Conservation (phyloP, 2,113 vertebrate species). For the Centropus bengalensis region DNA sequence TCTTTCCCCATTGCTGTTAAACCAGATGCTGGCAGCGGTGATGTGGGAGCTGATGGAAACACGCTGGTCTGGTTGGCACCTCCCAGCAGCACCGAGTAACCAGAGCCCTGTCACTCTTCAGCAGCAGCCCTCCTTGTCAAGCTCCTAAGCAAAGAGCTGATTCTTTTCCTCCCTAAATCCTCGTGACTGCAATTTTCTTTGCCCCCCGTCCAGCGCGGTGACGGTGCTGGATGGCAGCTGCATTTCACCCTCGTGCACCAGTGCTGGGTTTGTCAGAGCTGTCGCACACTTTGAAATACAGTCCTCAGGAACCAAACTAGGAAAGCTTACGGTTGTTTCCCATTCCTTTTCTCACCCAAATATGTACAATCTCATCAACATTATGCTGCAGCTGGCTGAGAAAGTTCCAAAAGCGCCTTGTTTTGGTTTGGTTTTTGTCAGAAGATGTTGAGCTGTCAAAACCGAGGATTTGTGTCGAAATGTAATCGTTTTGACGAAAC, state of each 20-base stretch:
- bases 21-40: fast-evolving
- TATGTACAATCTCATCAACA: slow-evolving; percentile 52
- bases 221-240: background rate
- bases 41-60: background rate
- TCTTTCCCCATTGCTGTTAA: background rate
- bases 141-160: background rate
- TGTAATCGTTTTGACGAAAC: slow-evolving; percentile 63
- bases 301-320: background rate
- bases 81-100: background rate
- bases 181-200: background rate
- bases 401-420: slow-evolving; percentile 47
- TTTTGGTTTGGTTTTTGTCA: slow-evolving; percentile 64
- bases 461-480: background rate
- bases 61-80: background rate
- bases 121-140: background rate
- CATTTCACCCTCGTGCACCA: background rate
- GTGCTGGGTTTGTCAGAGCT: background rate
- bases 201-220: background rate
- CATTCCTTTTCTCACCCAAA: slow-evolving; percentile 61
- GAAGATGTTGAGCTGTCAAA: slow-evolving; percentile 65
- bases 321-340: slow-evolving; percentile 32
- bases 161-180: background rate
- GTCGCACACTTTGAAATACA: background rate
- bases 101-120: background rate
- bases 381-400: slow-evolving; percentile 46